These are phyloP conservation scores for Spodoptera picta DNA, from an alignment of 2,888 invertebrate species.

Conservation along the genomic window DNA sequence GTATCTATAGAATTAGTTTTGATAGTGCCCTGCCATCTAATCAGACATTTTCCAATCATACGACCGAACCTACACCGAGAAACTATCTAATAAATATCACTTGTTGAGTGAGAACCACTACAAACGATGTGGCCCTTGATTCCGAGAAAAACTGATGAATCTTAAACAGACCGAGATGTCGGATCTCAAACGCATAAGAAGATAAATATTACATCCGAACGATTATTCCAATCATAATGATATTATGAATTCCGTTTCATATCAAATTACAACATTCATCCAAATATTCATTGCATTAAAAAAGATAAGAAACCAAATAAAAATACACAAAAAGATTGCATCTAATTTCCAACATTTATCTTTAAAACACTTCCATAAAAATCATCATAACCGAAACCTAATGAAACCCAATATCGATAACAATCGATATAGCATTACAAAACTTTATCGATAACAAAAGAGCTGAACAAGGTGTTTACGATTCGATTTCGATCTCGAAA, in stretches of 20 bases:
- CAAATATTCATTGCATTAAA: not conserved
- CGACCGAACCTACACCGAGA: too few species aligned
- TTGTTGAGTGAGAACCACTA: too few species aligned
- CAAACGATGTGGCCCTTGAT: too few species aligned
- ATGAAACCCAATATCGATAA: conserved; percentile 60
- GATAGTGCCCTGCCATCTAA: too few species aligned
- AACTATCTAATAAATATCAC: too few species aligned
- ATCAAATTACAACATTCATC: conserved; percentile 6
- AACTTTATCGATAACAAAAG: conserved; percentile 73
- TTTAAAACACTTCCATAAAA: conserved; percentile 34
- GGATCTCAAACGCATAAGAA: too few species aligned
- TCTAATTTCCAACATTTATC: conserved; percentile 35
- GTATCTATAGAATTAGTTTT: not conserved
- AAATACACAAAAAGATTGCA: conserved; percentile 21
- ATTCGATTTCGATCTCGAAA: conserved; percentile 82
- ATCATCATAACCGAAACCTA: conserved; percentile 50
- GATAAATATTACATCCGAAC: too few species aligned
- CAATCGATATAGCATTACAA: conserved; percentile 68
- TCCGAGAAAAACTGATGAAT: too few species aligned
- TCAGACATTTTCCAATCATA: too few species aligned
- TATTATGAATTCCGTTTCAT: not conserved
- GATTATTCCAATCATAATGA: too few species aligned
- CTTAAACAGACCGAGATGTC: too few species aligned
- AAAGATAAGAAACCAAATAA: conserved; percentile 21
- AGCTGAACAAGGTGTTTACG: conserved; percentile 88